Percentiles rank a stretch among this genome's conserved stretches.
Conservation (phyloP, 2,113 vertebrate species). For the Pyxicephalus adspersus region DNA sequence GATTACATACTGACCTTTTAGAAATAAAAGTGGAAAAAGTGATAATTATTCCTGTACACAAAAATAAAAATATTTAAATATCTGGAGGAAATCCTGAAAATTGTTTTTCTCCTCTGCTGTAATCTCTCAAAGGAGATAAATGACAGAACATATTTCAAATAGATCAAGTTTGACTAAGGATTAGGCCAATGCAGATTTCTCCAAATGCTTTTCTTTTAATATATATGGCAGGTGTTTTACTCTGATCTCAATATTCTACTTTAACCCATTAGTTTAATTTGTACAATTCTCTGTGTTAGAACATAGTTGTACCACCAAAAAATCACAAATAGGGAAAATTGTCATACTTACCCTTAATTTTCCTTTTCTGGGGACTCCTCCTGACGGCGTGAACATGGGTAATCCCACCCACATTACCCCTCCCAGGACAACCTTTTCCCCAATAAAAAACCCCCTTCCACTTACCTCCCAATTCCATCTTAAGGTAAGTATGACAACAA, state of each 20-base stretch:
- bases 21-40: constrained; percentile 39
- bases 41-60: constrained; percentile 43
- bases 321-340: neutral
- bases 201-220: constrained; percentile 41
- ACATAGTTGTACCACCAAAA: neutral
- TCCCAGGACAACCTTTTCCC: too few relatives aligned
- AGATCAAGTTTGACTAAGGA: constrained; percentile 38
- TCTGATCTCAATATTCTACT: neutral
- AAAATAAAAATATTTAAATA: constrained; percentile 46
- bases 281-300: neutral
- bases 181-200: constrained; percentile 28
- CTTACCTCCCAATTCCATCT: too few relatives aligned
- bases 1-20: constrained; percentile 34
- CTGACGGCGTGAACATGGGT: too few relatives aligned
- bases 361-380: too few relatives aligned
- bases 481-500: too few relatives aligned
- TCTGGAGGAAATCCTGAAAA: constrained; percentile 42
- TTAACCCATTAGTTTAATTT: constrained; percentile 1
- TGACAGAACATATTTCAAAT: constrained; percentile 32
- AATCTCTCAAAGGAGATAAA: constrained; percentile 48
- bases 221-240: constrained; percentile 15
- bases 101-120: constrained; percentile 23
- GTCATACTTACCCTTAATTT: too few relatives aligned
- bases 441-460: too few relatives aligned
- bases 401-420: too few relatives aligned